Percentiles rank a stretch among this genome's conserved stretches.
Evolutionary conservation across 2,888 invertebrate genomes (phyloP).

Genomic region (Pherbina coryleti): DNA sequence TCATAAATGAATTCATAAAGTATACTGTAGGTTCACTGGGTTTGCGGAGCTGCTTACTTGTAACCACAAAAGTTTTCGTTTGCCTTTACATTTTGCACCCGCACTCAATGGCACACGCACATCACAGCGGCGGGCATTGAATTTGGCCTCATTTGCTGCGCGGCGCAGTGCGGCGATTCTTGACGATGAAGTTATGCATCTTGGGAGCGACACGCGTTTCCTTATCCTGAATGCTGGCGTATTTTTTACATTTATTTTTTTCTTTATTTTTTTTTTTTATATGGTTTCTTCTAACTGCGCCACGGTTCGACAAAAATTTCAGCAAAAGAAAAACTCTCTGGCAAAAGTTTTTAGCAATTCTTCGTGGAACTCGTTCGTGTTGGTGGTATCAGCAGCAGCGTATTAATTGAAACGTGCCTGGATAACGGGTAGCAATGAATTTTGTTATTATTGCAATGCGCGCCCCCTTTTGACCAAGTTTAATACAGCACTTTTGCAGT

Average conservation of each 20-base stretch:
- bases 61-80: neutral
- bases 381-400: neutral
- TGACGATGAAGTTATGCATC: slow-evolving; percentile 22
- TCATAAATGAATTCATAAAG: too few relatives aligned
- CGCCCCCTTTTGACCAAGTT: neutral
- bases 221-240: neutral
- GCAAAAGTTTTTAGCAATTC: slow-evolving; percentile 16
- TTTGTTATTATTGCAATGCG: slow-evolving; percentile 1
- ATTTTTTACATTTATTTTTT: too few relatives aligned
- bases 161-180: neutral
- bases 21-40: too few relatives aligned
- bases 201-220: slow-evolving; percentile 21
- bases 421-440: slow-evolving; percentile 41
- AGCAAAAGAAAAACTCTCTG: neutral
- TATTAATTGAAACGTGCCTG: slow-evolving; percentile 50
- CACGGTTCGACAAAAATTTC: neutral
- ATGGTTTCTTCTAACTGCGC: neutral
- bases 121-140: too few relatives aligned
- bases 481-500: neutral
- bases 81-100: too few relatives aligned
- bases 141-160: neutral
- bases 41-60: too few relatives aligned
- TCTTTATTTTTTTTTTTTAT: neutral
- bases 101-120: too few relatives aligned
- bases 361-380: too few relatives aligned